phyloP scores from a whole-genome alignment of 2,797 vertebrate species.

The Poliocrania exsul region DNA sequence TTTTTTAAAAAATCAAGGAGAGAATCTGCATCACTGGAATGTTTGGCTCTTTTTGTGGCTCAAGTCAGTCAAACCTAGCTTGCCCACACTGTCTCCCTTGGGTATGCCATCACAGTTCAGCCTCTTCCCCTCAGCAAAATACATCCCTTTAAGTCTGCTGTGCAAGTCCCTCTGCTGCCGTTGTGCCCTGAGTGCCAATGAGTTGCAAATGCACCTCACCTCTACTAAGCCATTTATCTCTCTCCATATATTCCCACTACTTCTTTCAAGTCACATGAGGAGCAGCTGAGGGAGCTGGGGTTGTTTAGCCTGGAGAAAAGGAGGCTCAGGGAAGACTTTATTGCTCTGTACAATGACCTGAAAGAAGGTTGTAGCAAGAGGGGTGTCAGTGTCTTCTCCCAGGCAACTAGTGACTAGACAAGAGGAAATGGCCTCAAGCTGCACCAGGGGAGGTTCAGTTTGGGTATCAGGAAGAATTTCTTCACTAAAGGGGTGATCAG shows the following conservation, averaged over 20 bases:
- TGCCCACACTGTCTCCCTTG: not conserved
- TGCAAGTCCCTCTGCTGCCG: not conserved
- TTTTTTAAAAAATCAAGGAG: not conserved
- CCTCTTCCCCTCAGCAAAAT: not conserved
- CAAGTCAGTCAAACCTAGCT: not conserved
- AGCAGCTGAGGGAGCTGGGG: not conserved
- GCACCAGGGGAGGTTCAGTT: not conserved
- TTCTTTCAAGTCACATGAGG: not conserved
- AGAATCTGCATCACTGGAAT: not conserved
- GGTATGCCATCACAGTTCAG: not conserved
- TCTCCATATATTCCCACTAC: not conserved
- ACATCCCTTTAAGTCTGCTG: not conserved
- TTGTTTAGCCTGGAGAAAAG: not conserved
- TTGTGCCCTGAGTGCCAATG: not conserved
- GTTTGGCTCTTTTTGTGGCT: not conserved
- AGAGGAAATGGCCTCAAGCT: not conserved
- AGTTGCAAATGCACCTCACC: not conserved
- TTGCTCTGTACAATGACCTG: not conserved
- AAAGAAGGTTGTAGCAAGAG: not conserved
- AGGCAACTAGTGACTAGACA: not conserved
- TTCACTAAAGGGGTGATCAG: not conserved
- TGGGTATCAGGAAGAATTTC: not conserved
- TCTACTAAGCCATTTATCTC: not conserved
- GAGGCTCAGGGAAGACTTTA: not conserved
- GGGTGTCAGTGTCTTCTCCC: not conserved